Evolutionary conservation across 2,797 vertebrate genomes (phyloP), one percentile per base, ranked within the genome.

Genomic region (Gymnothorax javanicus): DNA sequence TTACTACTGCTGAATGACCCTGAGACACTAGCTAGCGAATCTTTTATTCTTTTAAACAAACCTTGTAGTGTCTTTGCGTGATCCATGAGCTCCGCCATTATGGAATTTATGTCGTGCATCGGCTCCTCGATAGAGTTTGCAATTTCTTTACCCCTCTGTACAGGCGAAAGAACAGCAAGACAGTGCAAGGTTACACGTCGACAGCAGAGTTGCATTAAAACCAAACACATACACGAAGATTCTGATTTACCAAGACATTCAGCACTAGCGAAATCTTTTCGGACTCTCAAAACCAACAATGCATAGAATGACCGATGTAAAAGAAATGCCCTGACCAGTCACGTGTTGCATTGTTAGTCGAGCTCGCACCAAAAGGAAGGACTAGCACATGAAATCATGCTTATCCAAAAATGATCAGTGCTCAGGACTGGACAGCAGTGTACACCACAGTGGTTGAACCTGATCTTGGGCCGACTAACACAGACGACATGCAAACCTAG

Each of bases 91-190:
- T 91, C 88, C 0, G 93, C 90, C 33, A 96, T 86, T 56, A 89
- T 90, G 2, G 64, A 84, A 89, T 97, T 95, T 0, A 97, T 90
- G 90, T 98, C 95, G 11, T 95, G 98, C 1, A 97, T 95, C 0
- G 94, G 95, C 86, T 96, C 90, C 83, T 97, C 96, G 0, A 97
- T 95, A 83, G 95, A 94, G 84, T 92, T 93, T 6, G 95, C 85
- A 43, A 98, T 91, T 27, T 94, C 95, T 79, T 88, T 92, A 87
- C 92, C 92, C 75, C 89, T 96, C 98, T 99, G 89, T 58, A 50
- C 52, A 54, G 23, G 43, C 84, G 23, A 25, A 67, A n/a, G 23
- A 88, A 87, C 27, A 67, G 67, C 1, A 79, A 89, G 17, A 77
- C 3, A 7, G 3, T 54, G 20, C 50, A 87, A 50, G 33, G 20